A percentile compares a stretch with the other conserved stretches of the same genome.
These are phyloP conservation scores for Archilochus colubris DNA, from an alignment of 2,113 vertebrate species.

Conservation along the genomic window DNA sequence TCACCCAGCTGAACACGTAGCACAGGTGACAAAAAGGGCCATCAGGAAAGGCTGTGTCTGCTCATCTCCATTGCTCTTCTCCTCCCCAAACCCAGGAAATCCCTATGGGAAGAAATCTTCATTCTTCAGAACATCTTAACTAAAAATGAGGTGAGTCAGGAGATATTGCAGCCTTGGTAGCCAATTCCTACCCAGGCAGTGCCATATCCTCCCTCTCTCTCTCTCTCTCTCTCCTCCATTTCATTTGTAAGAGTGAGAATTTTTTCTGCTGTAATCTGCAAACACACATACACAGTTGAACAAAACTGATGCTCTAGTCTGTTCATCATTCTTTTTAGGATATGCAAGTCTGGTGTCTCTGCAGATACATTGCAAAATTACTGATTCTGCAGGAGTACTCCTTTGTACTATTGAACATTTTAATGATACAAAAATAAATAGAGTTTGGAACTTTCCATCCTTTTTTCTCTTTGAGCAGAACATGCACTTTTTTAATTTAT, in stretches of 20 bases:
- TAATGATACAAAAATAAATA: constrained; percentile 33
- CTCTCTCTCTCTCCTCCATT: not conserved
- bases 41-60: not conserved
- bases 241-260: not conserved
- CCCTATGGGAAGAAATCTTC: not conserved
- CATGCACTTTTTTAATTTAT: not conserved
- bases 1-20: not conserved
- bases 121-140: not conserved
- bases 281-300: not conserved
- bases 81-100: not conserved
- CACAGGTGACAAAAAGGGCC: not conserved
- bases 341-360: not conserved
- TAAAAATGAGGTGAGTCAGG: not conserved
- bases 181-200: not conserved
- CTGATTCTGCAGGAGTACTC: constrained; percentile 36
- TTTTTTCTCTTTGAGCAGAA: constrained; percentile 1
- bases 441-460: constrained; percentile 43
- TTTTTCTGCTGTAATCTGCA: not conserved
- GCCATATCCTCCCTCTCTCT: not conserved
- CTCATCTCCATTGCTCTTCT: not conserved
- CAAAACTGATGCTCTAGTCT: constrained; percentile 15
- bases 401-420: not conserved
- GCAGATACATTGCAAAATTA: constrained; percentile 47
- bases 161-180: not conserved
- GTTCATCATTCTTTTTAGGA: constrained; percentile 29